These are phyloP conservation scores for Chiloscyllium plagiosum DNA, from an alignment of 2,113 vertebrate genomes.

Conservation along the genomic window DNA sequence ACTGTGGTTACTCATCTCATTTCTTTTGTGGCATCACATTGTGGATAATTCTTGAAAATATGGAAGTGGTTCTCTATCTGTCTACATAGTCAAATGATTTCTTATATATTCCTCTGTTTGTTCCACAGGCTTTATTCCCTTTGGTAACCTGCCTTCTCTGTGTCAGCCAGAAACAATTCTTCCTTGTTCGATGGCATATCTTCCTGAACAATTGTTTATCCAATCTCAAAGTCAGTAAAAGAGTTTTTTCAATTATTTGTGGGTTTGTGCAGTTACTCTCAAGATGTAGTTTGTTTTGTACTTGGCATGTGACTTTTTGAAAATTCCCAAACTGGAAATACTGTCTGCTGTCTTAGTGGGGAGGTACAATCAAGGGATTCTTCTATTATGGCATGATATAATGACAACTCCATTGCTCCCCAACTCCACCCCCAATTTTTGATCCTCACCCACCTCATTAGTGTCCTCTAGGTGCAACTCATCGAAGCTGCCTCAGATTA, in stretches of 20 bases:
- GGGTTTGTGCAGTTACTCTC: neutral
- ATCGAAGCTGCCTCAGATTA: no score
- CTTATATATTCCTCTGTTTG: constrained; percentile 41
- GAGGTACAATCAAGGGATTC: no score
- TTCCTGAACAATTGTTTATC: constrained; percentile 98
- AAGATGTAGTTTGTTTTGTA: constrained; percentile 8
- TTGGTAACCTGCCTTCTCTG: constrained; percentile 94
- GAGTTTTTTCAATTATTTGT: neutral
- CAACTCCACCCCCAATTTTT: no score
- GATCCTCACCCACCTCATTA: no score
- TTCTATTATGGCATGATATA: no score
- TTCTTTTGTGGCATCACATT: neutral
- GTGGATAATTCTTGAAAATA: neutral
- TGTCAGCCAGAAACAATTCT: constrained; percentile 97
- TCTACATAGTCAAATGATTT: neutral
- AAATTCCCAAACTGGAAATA: no score
- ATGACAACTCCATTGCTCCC: no score
- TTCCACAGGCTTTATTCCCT: constrained; percentile 83
- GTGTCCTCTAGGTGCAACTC: no score
- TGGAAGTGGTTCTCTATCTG: neutral
- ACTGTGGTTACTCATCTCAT: neutral
- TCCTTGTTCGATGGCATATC: constrained; percentile 93
- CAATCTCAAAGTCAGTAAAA: constrained; percentile 85
- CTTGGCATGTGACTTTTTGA: neutral
- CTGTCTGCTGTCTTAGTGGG: no score